A percentile compares a stretch with the other conserved stretches of the same genome.
Conservation (phyloP, 2,888 invertebrate species). For the Atethmia centrago region DNA sequence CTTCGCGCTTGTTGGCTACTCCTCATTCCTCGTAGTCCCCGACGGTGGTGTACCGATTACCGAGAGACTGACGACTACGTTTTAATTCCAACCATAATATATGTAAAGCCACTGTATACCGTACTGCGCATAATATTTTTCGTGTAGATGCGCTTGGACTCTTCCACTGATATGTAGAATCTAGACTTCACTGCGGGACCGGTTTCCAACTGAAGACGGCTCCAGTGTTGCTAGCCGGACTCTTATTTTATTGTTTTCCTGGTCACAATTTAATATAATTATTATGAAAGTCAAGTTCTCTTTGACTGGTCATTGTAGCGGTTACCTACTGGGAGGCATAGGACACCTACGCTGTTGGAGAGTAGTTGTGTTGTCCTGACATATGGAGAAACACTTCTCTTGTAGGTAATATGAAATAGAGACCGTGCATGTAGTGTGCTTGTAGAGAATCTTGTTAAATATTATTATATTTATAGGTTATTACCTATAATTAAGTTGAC, state of each 20-base stretch:
- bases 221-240: constrained; percentile 14
- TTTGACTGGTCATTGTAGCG: not conserved
- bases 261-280: not conserved
- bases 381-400: not conserved
- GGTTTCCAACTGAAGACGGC: constrained; percentile 4
- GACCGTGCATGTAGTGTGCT: too few species aligned
- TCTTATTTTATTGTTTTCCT: constrained; percentile 6
- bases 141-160: constrained; percentile 12
- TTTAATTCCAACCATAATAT: not conserved
- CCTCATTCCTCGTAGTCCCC: not conserved
- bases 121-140: not conserved
- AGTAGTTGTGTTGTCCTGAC: not conserved
- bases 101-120: not conserved
- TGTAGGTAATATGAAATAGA: not conserved
- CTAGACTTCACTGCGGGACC: not conserved
- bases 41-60: too few species aligned
- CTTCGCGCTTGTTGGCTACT: not conserved
- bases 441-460: not conserved
- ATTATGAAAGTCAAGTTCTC: too few species aligned
- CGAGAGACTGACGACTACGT: not conserved
- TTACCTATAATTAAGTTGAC: not conserved
- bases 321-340: too few species aligned
- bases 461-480: too few species aligned
- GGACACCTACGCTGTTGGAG: not conserved
- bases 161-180: not conserved